phyloP scores from a whole-genome alignment of 2,888 invertebrate genomes.

The Ariolimax columbianus region DNA sequence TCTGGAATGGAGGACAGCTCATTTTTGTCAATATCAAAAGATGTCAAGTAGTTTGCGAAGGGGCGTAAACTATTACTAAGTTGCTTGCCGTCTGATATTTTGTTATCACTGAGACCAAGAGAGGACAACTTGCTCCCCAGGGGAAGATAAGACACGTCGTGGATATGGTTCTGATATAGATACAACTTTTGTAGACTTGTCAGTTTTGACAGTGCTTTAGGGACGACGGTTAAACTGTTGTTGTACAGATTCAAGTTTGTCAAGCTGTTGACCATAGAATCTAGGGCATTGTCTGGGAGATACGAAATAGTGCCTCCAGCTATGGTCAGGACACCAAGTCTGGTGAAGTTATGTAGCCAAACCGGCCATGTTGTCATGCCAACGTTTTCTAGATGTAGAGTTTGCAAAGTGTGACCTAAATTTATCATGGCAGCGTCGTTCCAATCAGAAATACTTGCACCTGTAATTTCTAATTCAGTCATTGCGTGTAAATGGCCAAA shows the following conservation, averaged over 20 bases:
- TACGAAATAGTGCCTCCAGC: background rate
- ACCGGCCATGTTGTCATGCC: slow-evolving; percentile 1
- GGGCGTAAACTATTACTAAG: background rate
- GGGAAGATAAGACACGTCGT: background rate
- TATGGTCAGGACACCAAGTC: background rate
- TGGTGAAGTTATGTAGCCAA: background rate
- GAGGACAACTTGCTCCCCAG: background rate
- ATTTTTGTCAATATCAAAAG: background rate
- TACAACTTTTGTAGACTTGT: background rate
- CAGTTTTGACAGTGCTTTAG: background rate
- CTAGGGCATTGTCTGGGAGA: background rate
- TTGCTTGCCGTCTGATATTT: background rate
- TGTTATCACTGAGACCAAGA: background rate
- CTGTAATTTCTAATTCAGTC: background rate
- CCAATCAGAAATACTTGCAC: background rate
- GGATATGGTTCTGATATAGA: background rate
- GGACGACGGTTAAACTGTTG: background rate
- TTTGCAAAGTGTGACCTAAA: background rate
- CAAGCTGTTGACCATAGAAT: background rate
- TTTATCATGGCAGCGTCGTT: background rate
- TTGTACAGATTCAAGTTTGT: background rate
- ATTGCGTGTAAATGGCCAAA: background rate
- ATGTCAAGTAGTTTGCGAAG: background rate
- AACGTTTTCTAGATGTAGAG: background rate
- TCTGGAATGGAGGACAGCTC: background rate